Base-by-base conservation (phyloP, 2,888 invertebrate genomes). In the Andrena flavipes region DNA sequence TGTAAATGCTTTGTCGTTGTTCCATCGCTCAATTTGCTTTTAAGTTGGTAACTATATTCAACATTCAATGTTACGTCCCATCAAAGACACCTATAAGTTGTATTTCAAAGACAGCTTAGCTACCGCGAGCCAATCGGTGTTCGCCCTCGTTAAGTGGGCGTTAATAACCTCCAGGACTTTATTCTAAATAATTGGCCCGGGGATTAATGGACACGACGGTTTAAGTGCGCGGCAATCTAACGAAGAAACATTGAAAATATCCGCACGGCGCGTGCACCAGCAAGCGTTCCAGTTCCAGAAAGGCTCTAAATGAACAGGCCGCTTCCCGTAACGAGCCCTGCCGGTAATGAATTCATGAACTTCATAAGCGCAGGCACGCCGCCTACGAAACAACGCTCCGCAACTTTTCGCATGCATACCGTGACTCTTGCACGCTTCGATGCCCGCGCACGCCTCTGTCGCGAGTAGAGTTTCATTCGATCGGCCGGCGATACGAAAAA, bases 321-420 rank as follows among this genome's bases (percentile, higher is more conserved):
- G 78, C 67, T 63, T 49, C 85, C 64, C 82, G 78, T 87, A 87
- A 87, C 87, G 86, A 87, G 78, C 79, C 67, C 59, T 23, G 73
- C 54, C 68, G 70, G 56, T 88, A 85, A 88, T 88, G 84, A 88
- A 88, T 88, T 88, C 84, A 87, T 88, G 84, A 88, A 88, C 79
- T 88, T 88, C 70, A 67, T 79, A 82, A 80, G 76, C 79, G 60
- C 69, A 80, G 77, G 75, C 82, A 81, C 76, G 83, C 62, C 69
- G 76, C 54, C 76, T 72, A 78, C 69, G 84, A 85, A 79, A 87
- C 81, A 85, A 85, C 76, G 82, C 49, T 16, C 74, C 42, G 16
- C 59, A 88, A 88, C 76, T 85, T 88, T 88, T 76, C 85, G 81
- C 70, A 85, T 86, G 83, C 81, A 88, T 85, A 75, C 70, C 76